Base-by-base conservation (phyloP, 1,140 invertebrate genomes). In the Macrocentrus cingulum region DNA sequence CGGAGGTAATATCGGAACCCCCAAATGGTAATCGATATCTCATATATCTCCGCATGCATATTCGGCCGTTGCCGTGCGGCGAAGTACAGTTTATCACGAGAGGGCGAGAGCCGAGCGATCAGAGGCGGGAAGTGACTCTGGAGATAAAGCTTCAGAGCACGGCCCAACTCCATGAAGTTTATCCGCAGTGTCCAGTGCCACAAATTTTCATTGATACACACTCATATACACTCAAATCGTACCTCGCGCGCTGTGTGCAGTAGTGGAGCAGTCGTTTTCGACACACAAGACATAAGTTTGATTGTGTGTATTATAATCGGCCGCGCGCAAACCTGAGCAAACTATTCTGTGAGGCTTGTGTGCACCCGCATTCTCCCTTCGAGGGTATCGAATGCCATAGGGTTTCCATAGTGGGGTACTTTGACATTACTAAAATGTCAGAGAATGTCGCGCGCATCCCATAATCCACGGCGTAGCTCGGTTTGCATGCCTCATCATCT, bases 391-490 rank as follows among this genome's bases (percentile, higher is more conserved):
- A 70, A 70, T 70, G 67, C 67, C 67, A 23, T 29, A n/a, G n/a
- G 41, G 39, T 20, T 9, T 9, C 41, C 1, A 46, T n/a, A n/a
- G 34, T 18, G 22, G 54, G 36, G 29, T 6, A 52, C 52, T 69
- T 63, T 66, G 73, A 74, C 72, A 73, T 77, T 74, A 75, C 72
- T 69, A 63, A 75, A 74, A 75, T 74, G 74, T 76, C 75, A 75
- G 67, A 73, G 70, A 75, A 74, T 75, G 74, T 76, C 75, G 75
- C 67, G n/a, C n/a, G 71, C 67, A 67, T 71, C 69, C 67, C 66
- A 70, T 67, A 70, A 69, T 70, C 68, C 63, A 70, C 68, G 63
- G 55, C 50, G 8, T 39, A 8, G 57, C 44, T 59, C 55, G 36
- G 50, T 55, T 48, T 62, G 25, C 29, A 48, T 51, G 49, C 49